These are phyloP conservation scores for Perodicticus potto DNA, from an alignment of 2,797 vertebrate species.

Conservation along the genomic window DNA sequence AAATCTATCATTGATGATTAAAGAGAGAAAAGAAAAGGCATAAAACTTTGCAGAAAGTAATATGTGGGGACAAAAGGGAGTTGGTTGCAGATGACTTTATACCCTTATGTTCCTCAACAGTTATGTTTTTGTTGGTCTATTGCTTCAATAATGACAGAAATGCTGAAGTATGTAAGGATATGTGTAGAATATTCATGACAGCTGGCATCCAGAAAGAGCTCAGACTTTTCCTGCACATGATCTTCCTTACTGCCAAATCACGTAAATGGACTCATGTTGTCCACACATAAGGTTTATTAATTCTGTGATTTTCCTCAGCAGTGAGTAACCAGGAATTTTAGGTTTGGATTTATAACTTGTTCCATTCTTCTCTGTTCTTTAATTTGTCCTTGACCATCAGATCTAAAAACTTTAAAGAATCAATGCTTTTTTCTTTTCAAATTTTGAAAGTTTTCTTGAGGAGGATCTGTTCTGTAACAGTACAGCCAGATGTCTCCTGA, in stretches of 20 bases:
- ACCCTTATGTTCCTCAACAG: fast-evolving
- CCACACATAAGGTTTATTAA: not conserved
- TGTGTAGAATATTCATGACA: not conserved
- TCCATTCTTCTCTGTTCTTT: not conserved
- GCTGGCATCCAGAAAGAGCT: not conserved
- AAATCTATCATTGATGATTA: not conserved
- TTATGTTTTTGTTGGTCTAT: not conserved
- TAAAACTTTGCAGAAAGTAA: not conserved
- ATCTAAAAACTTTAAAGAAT: not conserved
- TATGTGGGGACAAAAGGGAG: too few relatives aligned
- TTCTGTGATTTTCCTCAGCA: not conserved
- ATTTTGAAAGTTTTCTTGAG: not conserved
- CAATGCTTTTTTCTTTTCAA: not conserved
- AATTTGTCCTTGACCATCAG: not conserved
- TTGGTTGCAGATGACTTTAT: too few relatives aligned
- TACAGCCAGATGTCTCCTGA: not conserved
- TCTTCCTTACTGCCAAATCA: fast-evolving
- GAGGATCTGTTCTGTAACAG: too few relatives aligned
- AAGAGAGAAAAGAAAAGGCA: not conserved
- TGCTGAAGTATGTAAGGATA: not conserved
- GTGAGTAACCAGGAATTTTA: not conserved
- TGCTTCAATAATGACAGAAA: not conserved
- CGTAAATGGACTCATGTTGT: not conserved
- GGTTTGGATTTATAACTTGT: not conserved
- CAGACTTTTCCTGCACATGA: too few relatives aligned